Evolutionary conservation across 2,888 invertebrate genomes (phyloP).

Genomic region (Clepsis dumicolana): DNA sequence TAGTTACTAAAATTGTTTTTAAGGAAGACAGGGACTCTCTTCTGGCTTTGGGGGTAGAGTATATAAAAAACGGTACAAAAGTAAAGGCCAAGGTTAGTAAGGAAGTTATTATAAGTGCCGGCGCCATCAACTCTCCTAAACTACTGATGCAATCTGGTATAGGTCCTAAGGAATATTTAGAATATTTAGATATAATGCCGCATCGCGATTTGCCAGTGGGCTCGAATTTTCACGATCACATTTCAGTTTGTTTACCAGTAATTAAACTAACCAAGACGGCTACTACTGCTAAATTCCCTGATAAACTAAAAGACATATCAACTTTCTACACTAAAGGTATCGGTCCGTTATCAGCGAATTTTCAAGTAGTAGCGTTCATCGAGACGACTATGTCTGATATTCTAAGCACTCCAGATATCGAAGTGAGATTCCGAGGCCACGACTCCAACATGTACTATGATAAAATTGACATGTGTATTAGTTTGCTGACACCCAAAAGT

Average conservation of each 20-base stretch:
- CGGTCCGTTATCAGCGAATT: constrained; percentile 79
- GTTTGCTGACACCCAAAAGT: constrained; percentile 77
- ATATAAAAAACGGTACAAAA: constrained; percentile 76
- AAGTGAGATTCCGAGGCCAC: constrained; percentile 77
- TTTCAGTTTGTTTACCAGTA: constrained; percentile 78
- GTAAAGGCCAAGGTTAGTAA: constrained; percentile 62
- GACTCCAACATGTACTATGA: constrained; percentile 82
- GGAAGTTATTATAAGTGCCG: constrained; percentile 77
- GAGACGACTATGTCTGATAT: constrained; percentile 75
- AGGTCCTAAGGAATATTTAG: constrained; percentile 78
- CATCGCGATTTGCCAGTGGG: constrained; percentile 75
- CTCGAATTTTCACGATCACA: constrained; percentile 79
- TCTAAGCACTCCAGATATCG: constrained; percentile 75
- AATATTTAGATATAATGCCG: constrained; percentile 72
- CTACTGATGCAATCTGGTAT: constrained; percentile 79
- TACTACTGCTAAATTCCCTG: constrained; percentile 69
- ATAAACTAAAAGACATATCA: constrained; percentile 77
- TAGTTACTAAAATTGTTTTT: constrained; percentile 74
- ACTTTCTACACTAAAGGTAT: constrained; percentile 73
- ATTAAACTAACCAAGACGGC: constrained; percentile 71
- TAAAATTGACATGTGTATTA: constrained; percentile 74
- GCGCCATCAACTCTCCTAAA: constrained; percentile 78
- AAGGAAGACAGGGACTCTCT: constrained; percentile 58
- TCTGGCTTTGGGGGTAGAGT: constrained; percentile 69
- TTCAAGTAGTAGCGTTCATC: constrained; percentile 76